Percentiles rank a stretch among this genome's conserved stretches.
These are phyloP conservation scores for Gouania willdenowi DNA, from an alignment of 2,797 vertebrate genomes.

Conservation along the genomic window DNA sequence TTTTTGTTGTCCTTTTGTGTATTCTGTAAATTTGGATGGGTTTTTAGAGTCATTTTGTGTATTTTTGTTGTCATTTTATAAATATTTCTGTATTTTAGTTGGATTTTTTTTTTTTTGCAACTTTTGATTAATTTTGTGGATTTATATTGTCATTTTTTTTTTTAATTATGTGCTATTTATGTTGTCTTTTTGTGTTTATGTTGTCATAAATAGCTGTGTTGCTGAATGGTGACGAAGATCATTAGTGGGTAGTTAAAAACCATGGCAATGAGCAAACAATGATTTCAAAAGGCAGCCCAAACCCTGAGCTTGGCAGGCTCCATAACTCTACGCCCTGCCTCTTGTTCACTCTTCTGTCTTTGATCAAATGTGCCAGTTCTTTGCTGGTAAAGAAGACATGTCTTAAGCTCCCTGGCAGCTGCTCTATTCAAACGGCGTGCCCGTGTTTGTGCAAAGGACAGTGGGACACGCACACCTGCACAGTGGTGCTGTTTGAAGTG, in stretches of 20 bases:
- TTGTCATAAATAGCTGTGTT: no score
- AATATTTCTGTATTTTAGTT: no score
- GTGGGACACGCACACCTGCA: slow-evolving; percentile 62
- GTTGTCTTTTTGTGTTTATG: no score
- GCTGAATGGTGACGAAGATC: slow-evolving; percentile 42
- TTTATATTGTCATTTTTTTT: no score
- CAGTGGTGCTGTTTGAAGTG: slow-evolving; percentile 53
- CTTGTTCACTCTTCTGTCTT: slow-evolving; percentile 69
- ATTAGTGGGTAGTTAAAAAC: slow-evolving; percentile 61
- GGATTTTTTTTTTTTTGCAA: no score
- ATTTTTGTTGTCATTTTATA: no score
- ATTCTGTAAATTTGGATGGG: no score
- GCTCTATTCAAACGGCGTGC: slow-evolving; percentile 66
- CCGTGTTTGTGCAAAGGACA: slow-evolving; percentile 17
- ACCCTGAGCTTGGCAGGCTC: slow-evolving; percentile 51
- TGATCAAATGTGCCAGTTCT: slow-evolving; percentile 69
- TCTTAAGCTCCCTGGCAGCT: slow-evolving; percentile 77
- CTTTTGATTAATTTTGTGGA: no score
- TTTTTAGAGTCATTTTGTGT: no score
- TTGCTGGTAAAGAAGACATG: slow-evolving; percentile 64
- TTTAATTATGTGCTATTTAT: no score
- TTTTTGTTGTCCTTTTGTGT: no score
- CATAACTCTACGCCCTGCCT: slow-evolving; percentile 66
- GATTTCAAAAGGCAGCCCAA: slow-evolving; percentile 39
- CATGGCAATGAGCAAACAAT: slow-evolving; percentile 62